Evolutionary conservation across 2,113 vertebrate species (phyloP).

Genomic region (Dipodomys merriami): DNA sequence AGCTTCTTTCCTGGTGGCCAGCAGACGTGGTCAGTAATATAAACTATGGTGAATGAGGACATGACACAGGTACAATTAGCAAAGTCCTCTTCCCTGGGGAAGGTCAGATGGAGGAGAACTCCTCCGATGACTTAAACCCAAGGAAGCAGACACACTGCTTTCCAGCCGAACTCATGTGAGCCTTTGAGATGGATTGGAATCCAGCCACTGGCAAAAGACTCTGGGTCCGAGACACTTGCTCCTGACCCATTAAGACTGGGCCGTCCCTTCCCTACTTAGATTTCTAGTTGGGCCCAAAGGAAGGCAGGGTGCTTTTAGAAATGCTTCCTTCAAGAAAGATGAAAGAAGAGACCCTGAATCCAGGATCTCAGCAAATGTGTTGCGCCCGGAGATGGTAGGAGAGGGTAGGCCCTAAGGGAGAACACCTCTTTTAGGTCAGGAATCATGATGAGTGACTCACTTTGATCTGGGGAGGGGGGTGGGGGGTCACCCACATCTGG

Average conservation of each 20-base stretch:
- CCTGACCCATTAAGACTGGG: not conserved
- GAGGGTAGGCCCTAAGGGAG: not conserved
- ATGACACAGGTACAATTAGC: not conserved
- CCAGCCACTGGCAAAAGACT: not conserved
- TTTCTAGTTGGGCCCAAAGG: not conserved
- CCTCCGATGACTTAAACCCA: not conserved
- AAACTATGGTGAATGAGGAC: not conserved
- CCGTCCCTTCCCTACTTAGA: not conserved
- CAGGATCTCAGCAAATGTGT: not conserved
- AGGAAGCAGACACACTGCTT: not conserved
- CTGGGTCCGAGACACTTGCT: not conserved
- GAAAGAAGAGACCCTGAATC: not conserved
- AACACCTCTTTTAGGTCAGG: not conserved
- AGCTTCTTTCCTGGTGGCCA: slow-evolving; percentile 3
- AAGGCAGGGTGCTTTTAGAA: slow-evolving; percentile 36
- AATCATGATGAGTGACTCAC: not conserved
- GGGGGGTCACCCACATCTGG: not conserved
- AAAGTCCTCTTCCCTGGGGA: slow-evolving; percentile 22
- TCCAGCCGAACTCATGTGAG: slow-evolving; percentile 30
- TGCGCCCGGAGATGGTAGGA: not conserved
- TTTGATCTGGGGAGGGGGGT: not conserved
- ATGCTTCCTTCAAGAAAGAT: slow-evolving; percentile 15
- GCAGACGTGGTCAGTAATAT: not conserved
- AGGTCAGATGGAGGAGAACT: not conserved
- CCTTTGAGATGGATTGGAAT: not conserved